phyloP scores from a whole-genome alignment of 2,113 vertebrate species.

The Diadophis punctatus region DNA sequence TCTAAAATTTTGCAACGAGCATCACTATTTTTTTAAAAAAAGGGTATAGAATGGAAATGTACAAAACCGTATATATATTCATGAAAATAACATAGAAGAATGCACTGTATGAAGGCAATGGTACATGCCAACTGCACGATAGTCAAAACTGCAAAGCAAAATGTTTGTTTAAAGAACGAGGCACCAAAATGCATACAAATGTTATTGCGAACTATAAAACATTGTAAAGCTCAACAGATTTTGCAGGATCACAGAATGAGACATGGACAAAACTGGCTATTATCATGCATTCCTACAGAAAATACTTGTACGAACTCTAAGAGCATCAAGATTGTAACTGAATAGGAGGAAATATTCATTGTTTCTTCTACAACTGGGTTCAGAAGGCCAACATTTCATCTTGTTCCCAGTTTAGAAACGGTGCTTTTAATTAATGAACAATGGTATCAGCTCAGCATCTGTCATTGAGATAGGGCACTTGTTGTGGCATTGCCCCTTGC shows the following conservation, averaged over 20 bases:
- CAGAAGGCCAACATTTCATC: slow-evolving; percentile 50
- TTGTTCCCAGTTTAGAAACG: slow-evolving; percentile 47
- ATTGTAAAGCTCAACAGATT: not conserved
- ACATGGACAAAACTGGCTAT: not conserved
- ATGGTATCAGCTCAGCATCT: slow-evolving; percentile 27
- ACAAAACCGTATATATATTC: not conserved
- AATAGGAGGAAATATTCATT: not conserved
- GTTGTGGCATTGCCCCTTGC: slow-evolving; percentile 66
- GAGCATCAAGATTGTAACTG: rapidly evolving
- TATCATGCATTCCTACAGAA: not conserved
- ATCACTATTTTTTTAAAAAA: not conserved
- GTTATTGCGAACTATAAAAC: not conserved
- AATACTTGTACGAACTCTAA: not conserved
- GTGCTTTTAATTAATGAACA: slow-evolving; percentile 62
- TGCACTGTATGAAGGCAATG: not conserved
- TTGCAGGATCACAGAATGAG: not conserved
- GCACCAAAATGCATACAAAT: not conserved
- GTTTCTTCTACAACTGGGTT: slow-evolving; percentile 45
- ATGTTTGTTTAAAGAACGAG: not conserved
- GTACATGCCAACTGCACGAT: not conserved
- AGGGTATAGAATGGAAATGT: not conserved
- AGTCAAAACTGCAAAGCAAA: not conserved
- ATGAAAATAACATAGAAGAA: not conserved
- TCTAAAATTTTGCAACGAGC: not conserved
- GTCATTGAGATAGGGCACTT: slow-evolving; percentile 59